phyloP scores from a whole-genome alignment of 1,140 invertebrate genomes.

The Phymorhynchus buccinoides region DNA sequence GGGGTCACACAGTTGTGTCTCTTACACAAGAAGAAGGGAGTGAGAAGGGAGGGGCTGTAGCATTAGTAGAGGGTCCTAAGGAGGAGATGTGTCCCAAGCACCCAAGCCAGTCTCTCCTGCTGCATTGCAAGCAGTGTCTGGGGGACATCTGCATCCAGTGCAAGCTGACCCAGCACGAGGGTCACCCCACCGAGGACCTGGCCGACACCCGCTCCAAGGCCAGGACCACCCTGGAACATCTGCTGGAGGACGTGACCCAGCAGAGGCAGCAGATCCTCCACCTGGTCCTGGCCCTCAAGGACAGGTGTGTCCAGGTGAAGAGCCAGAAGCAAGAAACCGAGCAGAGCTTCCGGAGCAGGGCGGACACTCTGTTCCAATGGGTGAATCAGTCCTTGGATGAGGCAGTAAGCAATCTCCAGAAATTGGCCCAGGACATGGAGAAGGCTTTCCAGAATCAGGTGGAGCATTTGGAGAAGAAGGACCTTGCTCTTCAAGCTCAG shows the following conservation, averaged over 20 bases:
- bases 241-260: neutral
- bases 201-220: neutral
- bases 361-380: neutral
- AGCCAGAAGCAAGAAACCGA: neutral
- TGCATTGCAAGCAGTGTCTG: neutral
- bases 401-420: neutral
- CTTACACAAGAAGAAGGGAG: no score
- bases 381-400: neutral
- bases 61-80: no score
- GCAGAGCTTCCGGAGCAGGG: neutral
- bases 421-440: neutral
- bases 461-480: neutral
- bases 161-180: slow-evolving; percentile 26
- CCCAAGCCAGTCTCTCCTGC: neutral
- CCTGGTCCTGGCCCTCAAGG: neutral
- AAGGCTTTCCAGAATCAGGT: neutral
- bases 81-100: slow-evolving; percentile 22
- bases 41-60: no score
- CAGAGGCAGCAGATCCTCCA: neutral
- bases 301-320: neutral
- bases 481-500: neutral
- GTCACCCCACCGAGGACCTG: slow-evolving; percentile 21
- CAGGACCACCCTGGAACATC: neutral
- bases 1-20: no score
- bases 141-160: slow-evolving; percentile 24